phyloP scores from a whole-genome alignment of 2,113 vertebrate species.

The Sylvilagus bachmani region DNA sequence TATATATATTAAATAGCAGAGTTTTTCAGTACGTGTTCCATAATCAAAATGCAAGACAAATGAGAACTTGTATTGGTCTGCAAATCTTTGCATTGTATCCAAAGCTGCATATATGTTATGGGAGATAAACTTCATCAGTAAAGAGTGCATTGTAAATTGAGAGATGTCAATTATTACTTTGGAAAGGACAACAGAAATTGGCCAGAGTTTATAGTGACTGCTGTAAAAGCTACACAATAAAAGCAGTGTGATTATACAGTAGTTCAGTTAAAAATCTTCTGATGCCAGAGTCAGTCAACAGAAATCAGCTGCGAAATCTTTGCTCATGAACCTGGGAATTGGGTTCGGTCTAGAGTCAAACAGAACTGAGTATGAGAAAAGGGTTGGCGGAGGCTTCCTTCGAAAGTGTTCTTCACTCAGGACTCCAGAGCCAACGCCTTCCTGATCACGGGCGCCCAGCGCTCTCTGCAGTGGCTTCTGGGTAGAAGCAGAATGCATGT shows the following conservation, averaged over 20 bases:
- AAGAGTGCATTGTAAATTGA: slow-evolving; percentile 73
- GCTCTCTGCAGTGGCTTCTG: background rate
- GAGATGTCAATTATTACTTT: slow-evolving; percentile 79
- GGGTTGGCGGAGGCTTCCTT: background rate
- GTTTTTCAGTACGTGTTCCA: background rate
- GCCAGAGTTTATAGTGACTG: slow-evolving; percentile 72
- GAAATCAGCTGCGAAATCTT: slow-evolving; percentile 75
- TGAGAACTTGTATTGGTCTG: slow-evolving; percentile 49
- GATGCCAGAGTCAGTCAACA: slow-evolving; percentile 59
- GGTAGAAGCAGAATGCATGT: background rate
- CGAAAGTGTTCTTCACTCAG: background rate
- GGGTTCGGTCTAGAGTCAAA: slow-evolving; percentile 68
- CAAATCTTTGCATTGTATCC: slow-evolving; percentile 67
- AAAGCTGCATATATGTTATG: slow-evolving; percentile 68
- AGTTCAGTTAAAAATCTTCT: slow-evolving; percentile 73
- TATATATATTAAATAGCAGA: background rate
- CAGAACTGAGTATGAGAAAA: slow-evolving; percentile 19
- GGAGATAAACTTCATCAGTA: slow-evolving; percentile 65
- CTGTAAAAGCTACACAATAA: slow-evolving; percentile 73
- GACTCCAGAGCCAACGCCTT: background rate
- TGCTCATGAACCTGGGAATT: slow-evolving; percentile 62
- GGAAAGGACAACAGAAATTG: slow-evolving; percentile 75
- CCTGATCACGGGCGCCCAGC: background rate
- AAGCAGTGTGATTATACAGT: slow-evolving; percentile 75
- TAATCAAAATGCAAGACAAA: slow-evolving; percentile 57